A percentile compares a stretch with the other conserved stretches of the same genome.
These are phyloP conservation scores for Ceratina australensis DNA, from an alignment of 1,140 invertebrate species.

Conservation along the genomic window DNA sequence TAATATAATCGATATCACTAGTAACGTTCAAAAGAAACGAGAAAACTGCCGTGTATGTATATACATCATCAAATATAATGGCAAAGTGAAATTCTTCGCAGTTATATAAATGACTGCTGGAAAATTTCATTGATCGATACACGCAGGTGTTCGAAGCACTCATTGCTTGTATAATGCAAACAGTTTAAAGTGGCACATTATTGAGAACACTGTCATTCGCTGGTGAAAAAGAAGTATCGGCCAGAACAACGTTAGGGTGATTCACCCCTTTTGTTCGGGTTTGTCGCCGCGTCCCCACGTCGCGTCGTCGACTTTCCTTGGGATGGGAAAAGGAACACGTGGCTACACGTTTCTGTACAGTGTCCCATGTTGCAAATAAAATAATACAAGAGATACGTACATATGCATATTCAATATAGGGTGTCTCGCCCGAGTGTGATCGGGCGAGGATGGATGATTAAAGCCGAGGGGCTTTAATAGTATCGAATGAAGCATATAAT, in stretches of 20 bases:
- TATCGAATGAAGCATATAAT: no score
- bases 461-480: no score
- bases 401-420: not conserved
- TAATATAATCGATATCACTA: not conserved
- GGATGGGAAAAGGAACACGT: constrained; percentile 42
- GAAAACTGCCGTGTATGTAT: no score
- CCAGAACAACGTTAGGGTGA: constrained; percentile 3
- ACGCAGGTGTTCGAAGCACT: no score
- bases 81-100: no score
- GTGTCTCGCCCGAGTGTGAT: no score
- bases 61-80: no score
- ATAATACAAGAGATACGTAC: not conserved
- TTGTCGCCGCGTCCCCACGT: constrained; percentile 9
- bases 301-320: constrained; percentile 23
- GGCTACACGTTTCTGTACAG: not conserved
- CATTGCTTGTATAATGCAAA: no score
- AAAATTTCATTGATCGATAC: no score
- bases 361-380: constrained; percentile 9
- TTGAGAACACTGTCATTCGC: not conserved
- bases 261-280: constrained; percentile 38
- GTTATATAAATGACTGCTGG: no score
- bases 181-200: not conserved
- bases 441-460: no score
- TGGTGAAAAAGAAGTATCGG: not conserved
- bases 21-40: not conserved